Percentiles rank a stretch among this genome's conserved stretches.
These are phyloP conservation scores for Orussus abietinus DNA, from an alignment of 1,140 invertebrate species.

Conservation along the genomic window DNA sequence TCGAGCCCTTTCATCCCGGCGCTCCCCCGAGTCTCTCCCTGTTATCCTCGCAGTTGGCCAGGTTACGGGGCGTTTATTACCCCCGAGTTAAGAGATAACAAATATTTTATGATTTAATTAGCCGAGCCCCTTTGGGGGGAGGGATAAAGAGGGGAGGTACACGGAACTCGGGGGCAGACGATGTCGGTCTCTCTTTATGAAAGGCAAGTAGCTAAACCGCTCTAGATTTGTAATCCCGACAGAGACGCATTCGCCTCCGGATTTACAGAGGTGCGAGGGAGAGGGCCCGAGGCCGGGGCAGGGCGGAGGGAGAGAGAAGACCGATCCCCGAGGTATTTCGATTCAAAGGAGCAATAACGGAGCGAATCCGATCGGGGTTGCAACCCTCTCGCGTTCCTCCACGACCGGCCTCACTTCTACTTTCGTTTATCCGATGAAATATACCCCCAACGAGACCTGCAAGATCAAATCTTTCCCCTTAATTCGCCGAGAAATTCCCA, in stretches of 20 bases:
- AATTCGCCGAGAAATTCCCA: slow-evolving; percentile 12
- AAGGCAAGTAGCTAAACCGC: slow-evolving; percentile 41
- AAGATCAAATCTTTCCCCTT: slow-evolving; percentile 4
- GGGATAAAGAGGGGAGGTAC: not conserved
- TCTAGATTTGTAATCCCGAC: slow-evolving; percentile 45
- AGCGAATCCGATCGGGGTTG: slow-evolving; percentile 32
- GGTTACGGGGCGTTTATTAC: too few relatives aligned
- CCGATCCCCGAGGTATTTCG: slow-evolving; percentile 29
- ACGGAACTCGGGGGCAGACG: slow-evolving; percentile 17
- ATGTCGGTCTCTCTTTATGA: slow-evolving; percentile 33
- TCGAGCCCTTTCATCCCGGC: too few relatives aligned
- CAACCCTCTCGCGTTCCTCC: slow-evolving; percentile 18
- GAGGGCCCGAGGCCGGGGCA: too few relatives aligned
- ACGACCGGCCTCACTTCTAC: slow-evolving; percentile 26
- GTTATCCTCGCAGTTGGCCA: too few relatives aligned
- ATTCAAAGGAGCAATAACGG: slow-evolving; percentile 41
- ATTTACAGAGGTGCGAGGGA: slow-evolving; percentile 27
- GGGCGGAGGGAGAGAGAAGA: slow-evolving; percentile 14
- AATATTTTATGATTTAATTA: too few relatives aligned
- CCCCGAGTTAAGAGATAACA: too few relatives aligned
- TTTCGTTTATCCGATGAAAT: slow-evolving; percentile 31
- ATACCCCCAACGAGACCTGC: slow-evolving; percentile 12
- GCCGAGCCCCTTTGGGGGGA: not conserved
- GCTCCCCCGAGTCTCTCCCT: too few relatives aligned
- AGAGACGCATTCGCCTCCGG: slow-evolving; percentile 38